Base-by-base conservation (phyloP, 2,888 invertebrate genomes). In the Metallyticus violacea region DNA sequence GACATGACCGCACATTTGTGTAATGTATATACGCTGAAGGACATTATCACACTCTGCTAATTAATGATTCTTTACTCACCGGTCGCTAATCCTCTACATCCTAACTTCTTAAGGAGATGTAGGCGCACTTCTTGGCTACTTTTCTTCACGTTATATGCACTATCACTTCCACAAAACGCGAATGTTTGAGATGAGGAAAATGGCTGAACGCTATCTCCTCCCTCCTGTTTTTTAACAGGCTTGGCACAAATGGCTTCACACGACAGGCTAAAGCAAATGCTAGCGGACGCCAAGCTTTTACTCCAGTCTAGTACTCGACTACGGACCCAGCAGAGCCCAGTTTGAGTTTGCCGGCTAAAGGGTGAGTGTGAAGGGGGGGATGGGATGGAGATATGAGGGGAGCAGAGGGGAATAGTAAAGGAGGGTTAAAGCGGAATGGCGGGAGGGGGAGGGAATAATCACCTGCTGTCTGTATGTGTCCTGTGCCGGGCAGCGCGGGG, bases 391-490 rank as follows among this genome's bases (percentile, higher is more conserved):
- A 89, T 88, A 88, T 88, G 89, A 89, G 88, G 89, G 90, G 88
- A 89, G 88, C 86, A 88, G 89, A 88, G 89, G 86, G 86, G 85
- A 88, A 87, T 88, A 88, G 89, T 88, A 88, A 89, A 88, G 87
- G 40, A 40, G 80, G 29, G 25, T 27, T 27, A 85, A 30, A 25
- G 77, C 27, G 77, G 27, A 27, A 30, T 88, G 88, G 87, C 85
- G 88, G 81, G 25, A 9, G 81, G 27, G 82, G 86, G 81, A 79
- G 85, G 83, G 82, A 83, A 83, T 86, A 83, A 86, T 86, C 86
- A 86, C 86, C 86, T 86, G 86, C 86, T 86, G 86, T 82, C 86
- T 82, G 82, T 86, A 40, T 82, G 80, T 27, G 86, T 29, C 82
- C 81, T 40, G 27, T 80, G 28, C 80, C 77, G 76, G 9, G 28